Base-by-base conservation (phyloP, 2,113 vertebrate genomes). In the Ploceus nigricollis region DNA sequence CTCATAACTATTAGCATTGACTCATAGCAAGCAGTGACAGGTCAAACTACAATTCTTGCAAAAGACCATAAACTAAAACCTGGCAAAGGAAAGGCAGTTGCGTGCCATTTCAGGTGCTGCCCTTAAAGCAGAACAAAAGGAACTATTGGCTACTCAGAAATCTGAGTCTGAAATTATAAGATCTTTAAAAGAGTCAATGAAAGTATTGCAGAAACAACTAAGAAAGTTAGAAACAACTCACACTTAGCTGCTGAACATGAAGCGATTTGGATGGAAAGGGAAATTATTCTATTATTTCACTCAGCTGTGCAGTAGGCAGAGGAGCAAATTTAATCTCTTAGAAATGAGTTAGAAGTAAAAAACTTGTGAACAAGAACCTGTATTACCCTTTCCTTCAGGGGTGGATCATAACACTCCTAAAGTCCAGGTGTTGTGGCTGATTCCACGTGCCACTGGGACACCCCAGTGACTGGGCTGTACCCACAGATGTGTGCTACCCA, bases 211-310 rank as follows among this genome's bases (percentile, higher is more conserved):
- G 30, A 24, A 75, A n/a, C n/a, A n/a, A 7, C n/a, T 30, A n/a
- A 35, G 42, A 75, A 85, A 75, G 42, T 7, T 39, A 39, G 39
- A 39, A 39, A 39, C 39, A 39, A 39, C 15, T 45, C 23, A 33
- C 9, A 17, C 18, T 45, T 54, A 56, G 15, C 30, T 65, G 12
- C 10, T 65, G 60, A 85, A 47, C 5, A 9, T 48, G 42, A 40
- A 65, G 50, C 0, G 0, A 4, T 40, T 65, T 3, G 1, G 15
- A 40, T 30, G 35, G 24, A 40, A 65, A 16, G 15, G 19, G 5
- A 48, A 65, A 65, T 48, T n/a, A 65, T 27, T 54, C 22, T 39
- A 15, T n/a, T 56, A 28, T 28, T 65, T 48, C 25, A 28, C 24
- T 24, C 30, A n/a, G 5, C 24, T 48, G 12, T 30, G 30, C 15